A percentile compares a stretch with the other conserved stretches of the same genome.
These are phyloP conservation scores for Saccostrea echinata DNA, from an alignment of 1,140 invertebrate genomes.

Conservation along the genomic window DNA sequence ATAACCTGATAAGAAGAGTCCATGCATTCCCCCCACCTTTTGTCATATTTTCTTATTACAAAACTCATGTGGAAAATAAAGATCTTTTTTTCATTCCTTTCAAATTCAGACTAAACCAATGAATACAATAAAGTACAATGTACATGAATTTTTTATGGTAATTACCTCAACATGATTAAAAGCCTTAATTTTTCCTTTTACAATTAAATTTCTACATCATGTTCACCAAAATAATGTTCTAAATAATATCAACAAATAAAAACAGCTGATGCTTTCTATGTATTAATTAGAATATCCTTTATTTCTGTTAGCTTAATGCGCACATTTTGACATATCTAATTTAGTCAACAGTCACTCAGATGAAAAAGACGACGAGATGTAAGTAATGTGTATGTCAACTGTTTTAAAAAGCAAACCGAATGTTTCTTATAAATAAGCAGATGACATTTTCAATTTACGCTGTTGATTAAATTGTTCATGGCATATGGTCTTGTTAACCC, in stretches of 20 bases:
- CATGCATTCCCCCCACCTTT: too few relatives aligned
- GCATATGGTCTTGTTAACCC: neutral
- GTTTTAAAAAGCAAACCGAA: constrained; percentile 2
- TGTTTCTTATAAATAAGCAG: constrained; percentile 33
- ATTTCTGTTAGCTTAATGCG: neutral
- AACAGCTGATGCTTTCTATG: neutral
- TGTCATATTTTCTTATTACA: too few relatives aligned
- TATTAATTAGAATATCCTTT: neutral
- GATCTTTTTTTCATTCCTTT: neutral
- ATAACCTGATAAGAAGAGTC: neutral
- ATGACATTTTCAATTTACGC: constrained; percentile 23
- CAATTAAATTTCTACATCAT: too few relatives aligned
- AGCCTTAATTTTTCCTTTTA: too few relatives aligned
- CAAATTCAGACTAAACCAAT: neutral
- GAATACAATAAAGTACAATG: neutral
- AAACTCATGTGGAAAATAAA: too few relatives aligned
- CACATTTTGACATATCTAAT: constrained; percentile 3
- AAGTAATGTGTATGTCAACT: neutral
- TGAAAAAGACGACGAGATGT: neutral
- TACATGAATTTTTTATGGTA: neutral
- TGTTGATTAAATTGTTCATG: neutral
- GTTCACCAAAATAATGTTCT: neutral
- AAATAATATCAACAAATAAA: neutral
- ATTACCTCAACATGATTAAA: neutral
- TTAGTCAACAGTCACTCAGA: neutral